phyloP scores from a whole-genome alignment of 2,888 invertebrate species.

The Eueremaeus valkanovi region DNA sequence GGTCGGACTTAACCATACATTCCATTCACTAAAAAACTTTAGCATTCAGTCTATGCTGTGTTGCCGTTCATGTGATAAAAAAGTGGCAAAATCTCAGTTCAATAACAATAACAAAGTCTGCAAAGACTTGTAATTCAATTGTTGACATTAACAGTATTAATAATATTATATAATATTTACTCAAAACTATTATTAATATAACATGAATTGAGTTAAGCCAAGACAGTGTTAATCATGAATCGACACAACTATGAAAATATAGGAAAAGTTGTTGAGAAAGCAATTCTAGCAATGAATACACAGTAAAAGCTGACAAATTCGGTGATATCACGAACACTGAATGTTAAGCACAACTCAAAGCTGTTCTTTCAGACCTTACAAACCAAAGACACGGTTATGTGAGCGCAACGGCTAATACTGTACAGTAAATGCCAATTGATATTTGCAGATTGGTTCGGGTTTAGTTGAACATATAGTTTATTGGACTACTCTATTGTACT shows the following conservation, averaged over 20 bases:
- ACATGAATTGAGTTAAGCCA: not conserved
- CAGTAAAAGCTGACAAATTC: not conserved
- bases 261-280: not conserved
- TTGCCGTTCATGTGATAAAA: not conserved
- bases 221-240: not conserved
- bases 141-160: not conserved
- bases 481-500: no score
- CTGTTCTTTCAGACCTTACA: not conserved
- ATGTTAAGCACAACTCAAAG: not conserved
- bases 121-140: conserved; percentile 28
- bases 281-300: not conserved
- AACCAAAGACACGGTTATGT: conserved; percentile 1
- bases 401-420: not conserved
- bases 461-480: no score
- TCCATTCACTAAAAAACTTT: not conserved
- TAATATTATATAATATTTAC: not conserved
- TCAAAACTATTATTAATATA: not conserved
- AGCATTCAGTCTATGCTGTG: not conserved
- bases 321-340: conserved; percentile 24
- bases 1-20: conserved; percentile 35
- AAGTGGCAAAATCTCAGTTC: conserved; percentile 14
- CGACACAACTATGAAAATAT: conserved; percentile 1
- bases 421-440: no score
- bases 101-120: conserved; percentile 2
- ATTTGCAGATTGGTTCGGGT: no score